Evolutionary conservation across 2,888 invertebrate genomes (phyloP).

Genomic region (Anticlea derivata): DNA sequence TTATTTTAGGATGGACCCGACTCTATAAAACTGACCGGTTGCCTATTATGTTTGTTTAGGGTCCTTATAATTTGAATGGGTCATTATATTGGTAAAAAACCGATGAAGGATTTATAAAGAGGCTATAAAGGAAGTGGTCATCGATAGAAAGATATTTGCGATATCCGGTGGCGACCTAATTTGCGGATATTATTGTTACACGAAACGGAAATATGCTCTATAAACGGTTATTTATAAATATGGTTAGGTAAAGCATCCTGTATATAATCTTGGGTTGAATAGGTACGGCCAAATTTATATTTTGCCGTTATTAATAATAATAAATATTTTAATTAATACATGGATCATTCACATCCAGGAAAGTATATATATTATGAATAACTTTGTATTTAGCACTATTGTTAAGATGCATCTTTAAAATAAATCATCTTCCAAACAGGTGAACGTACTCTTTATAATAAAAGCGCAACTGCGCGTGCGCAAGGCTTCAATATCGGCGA

Average conservation of each 20-base stretch:
- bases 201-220: slow-evolving; percentile 7
- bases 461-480: slow-evolving; percentile 28
- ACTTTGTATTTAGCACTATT: no score
- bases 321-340: no score
- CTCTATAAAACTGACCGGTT: slow-evolving; percentile 23
- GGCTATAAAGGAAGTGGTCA: slow-evolving; percentile 15
- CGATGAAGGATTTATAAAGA: neutral
- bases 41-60: slow-evolving; percentile 36
- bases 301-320: no score
- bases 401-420: neutral
- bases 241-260: no score
- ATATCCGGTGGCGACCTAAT: slow-evolving; percentile 10
- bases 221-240: neutral
- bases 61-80: slow-evolving; percentile 32
- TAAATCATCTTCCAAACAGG: slow-evolving; percentile 10
- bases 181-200: slow-evolving; percentile 7
- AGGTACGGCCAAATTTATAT: no score
- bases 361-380: no score
- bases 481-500: slow-evolving; percentile 41
- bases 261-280: no score
- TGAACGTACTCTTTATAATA: slow-evolving; percentile 12
- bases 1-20: neutral
- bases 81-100: slow-evolving; percentile 1
- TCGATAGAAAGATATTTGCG: slow-evolving; percentile 3
- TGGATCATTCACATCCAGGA: no score